Base-by-base conservation (phyloP, 2,113 vertebrate genomes). In the Urocynchramus pylzowi region DNA sequence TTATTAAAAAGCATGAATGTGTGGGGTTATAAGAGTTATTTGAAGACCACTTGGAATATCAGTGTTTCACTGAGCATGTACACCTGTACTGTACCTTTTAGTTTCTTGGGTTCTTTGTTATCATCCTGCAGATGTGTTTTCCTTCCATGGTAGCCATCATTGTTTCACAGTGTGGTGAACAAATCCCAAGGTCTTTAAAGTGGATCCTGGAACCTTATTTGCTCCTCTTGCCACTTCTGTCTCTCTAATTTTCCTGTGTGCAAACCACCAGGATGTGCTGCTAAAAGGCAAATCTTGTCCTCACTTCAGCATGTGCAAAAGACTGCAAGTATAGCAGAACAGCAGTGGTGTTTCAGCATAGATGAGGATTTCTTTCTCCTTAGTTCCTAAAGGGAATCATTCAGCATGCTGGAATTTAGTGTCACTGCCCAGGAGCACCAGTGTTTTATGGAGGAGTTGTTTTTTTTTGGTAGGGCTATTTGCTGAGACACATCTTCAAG, bases 211-310 rank as follows among this genome's bases (percentile, higher is more conserved):
- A 76, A 23, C 22, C 10, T 76, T 52, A 26, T 26, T 24, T 45
- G 30, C 6, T 76, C 39, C 42, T 50, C 2, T 69, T 86, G 60
- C 42, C 18, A 33, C 63, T n/a, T 53, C 27, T 59, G 7, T 49
- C 10, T 65, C 12, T 71, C 27, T 35, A 16, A 19, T 31, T 78
- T 53, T 52, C 56, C 49, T 52, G 11, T 31, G 47, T 3, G 0
- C 24, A 63, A 82, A 26, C 18, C 49, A 78, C 13, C 3, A 52
- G 39, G 13, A 84, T 52, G 39, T 68, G 87, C 64, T 89, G 77
- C 60, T 91, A 93, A 91, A 91, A 93, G 80, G 61, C 30, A 91
- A 89, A 84, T 33, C 69, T 84, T 84, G 87, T 89, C 69, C 39
- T 87, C 44, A 18, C 50, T 39, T 93, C 50, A 53, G 50, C 11